Conservation (phyloP, 2,888 invertebrate species). For the Pedicia rivosa region DNA sequence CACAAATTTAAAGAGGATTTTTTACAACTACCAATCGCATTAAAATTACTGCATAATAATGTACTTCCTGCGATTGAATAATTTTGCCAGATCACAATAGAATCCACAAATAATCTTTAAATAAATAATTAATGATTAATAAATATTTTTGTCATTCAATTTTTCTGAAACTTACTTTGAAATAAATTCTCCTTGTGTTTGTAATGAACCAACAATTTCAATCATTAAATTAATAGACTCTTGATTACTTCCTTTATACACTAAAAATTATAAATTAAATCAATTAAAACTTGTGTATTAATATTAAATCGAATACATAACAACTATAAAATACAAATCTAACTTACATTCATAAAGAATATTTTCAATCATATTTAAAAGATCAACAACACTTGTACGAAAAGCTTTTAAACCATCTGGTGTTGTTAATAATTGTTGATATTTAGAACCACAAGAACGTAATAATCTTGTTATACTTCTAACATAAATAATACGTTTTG, state of each 20-base stretch:
- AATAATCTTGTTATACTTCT: slow-evolving; percentile 24
- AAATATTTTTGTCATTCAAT: background rate
- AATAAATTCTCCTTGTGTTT: slow-evolving; percentile 24
- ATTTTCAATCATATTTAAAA: slow-evolving; percentile 13
- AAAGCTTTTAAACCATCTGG: slow-evolving; percentile 23
- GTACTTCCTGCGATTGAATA: slow-evolving; percentile 20
- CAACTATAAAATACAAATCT: background rate
- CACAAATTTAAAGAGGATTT: slow-evolving; percentile 22
- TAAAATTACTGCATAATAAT: slow-evolving; percentile 20
- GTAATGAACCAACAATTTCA: slow-evolving; percentile 25
- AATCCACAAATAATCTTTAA: slow-evolving; percentile 23
- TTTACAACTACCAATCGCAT: slow-evolving; percentile 25
- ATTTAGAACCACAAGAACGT: slow-evolving; percentile 23
- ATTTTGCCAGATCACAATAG: slow-evolving; percentile 25
- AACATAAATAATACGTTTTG: slow-evolving; percentile 27
- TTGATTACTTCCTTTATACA: slow-evolving; percentile 16
- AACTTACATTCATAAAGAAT: slow-evolving; percentile 4
- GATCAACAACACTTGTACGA: slow-evolving; percentile 18
- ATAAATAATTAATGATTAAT: background rate
- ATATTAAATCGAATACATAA: background rate
- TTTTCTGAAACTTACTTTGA: slow-evolving; percentile 19
- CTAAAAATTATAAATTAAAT: background rate
- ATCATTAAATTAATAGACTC: slow-evolving; percentile 20
- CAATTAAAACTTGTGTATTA: background rate
- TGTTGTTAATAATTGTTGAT: slow-evolving; percentile 22